Evolutionary conservation across 2,113 vertebrate genomes (phyloP), one percentile per base, ranked within the genome.

Genomic region (Neoarius graeffei): DNA sequence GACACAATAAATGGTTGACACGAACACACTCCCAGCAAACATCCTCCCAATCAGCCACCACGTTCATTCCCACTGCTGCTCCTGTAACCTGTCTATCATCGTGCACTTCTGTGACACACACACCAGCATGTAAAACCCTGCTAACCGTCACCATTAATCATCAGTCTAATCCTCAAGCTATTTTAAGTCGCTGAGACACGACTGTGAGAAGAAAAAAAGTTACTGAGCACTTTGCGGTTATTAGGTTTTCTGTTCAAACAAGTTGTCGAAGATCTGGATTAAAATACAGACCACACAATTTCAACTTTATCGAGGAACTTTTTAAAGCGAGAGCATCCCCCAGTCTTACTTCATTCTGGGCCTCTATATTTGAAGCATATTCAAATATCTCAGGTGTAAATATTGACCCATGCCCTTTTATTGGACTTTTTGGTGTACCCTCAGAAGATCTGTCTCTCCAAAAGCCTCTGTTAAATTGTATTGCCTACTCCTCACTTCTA

Each of bases 1-100:
- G 93, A 93, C 92, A 81, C 17, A 5, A 79, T 15, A 7, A 90
- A 91, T 89, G 76, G 92, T 93, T 94, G 92, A 93, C 92, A 93
- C 90, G 87, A 92, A 85, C 89, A 89, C 5, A 42, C 90, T 92
- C 94, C 92, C 93, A 91, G 89, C 64, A 27, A 91, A 92, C 91
- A 90, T 90, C 91, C 82, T 90, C 91, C 82, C 83, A 89, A 81
- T 81, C 87, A 87, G 90, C 81, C 20, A 71, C 20, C 85, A 90
- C 86, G 88, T 52, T 69, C 85, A 62, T 62, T 60, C 89, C 89
- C 84, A 87, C 83, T 92, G 89, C 89, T 85, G 88, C 83, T 92
- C 81, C 85, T 77, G 88, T 91, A 87, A 87, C 30, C 89, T 90
- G 91, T 90, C 42, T 79, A 7, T 76, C 73, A 64, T 20, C 0